phyloP scores from a whole-genome alignment of 2,888 invertebrate genomes.

The Thalpophila matura region DNA sequence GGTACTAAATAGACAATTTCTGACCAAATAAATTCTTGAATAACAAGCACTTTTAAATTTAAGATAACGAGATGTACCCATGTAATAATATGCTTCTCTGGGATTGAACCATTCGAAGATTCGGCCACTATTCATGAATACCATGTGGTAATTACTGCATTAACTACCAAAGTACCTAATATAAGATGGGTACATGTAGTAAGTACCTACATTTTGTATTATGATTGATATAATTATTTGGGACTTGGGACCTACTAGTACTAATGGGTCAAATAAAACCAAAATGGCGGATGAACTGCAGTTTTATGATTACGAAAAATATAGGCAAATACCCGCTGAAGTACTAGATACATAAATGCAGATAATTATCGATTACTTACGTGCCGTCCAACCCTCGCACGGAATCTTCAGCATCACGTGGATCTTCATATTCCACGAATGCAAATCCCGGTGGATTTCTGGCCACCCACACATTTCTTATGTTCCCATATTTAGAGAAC shows the following conservation, averaged over 20 bases:
- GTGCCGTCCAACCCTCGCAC: constrained; percentile 95
- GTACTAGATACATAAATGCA: background rate
- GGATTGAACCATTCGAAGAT: too few relatives aligned
- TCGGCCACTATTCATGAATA: background rate
- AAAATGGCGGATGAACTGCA: constrained; percentile 60
- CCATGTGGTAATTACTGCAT: background rate
- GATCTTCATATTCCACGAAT: constrained; percentile 97
- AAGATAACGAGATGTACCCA: too few relatives aligned
- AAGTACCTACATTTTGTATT: too few relatives aligned
- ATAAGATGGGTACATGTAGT: too few relatives aligned
- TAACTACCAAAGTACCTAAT: too few relatives aligned
- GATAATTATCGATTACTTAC: constrained; percentile 75
- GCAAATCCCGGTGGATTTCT: constrained; percentile 98
- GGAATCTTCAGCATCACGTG: constrained; percentile 96
- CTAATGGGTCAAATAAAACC: constrained; percentile 49
- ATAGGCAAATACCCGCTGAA: background rate
- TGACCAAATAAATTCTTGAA: background rate
- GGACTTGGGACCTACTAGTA: too few relatives aligned
- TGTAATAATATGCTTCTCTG: too few relatives aligned
- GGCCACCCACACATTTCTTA: constrained; percentile 98
- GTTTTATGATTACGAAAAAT: background rate
- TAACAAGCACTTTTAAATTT: too few relatives aligned
- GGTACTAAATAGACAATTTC: background rate
- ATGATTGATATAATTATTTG: too few relatives aligned
- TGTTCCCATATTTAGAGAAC: constrained; percentile 96